Conservation (phyloP, 2,113 vertebrate genomes). For the mouse (Mus musculus) region DNA sequence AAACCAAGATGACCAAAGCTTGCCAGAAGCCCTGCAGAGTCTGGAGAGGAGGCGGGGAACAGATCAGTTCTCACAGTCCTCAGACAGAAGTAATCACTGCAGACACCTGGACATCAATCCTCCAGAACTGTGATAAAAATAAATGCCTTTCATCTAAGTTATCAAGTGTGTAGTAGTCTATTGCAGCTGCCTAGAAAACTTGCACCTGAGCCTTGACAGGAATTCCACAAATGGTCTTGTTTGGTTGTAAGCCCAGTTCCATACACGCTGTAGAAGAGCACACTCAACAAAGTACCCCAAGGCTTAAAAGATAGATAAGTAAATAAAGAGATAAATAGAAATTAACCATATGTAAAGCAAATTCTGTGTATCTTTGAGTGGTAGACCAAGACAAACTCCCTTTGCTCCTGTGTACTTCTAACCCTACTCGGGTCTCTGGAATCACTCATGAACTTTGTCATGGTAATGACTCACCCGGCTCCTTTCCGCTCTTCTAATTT, state of each 20-base stretch:
- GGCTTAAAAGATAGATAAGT: not conserved
- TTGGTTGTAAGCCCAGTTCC: not conserved
- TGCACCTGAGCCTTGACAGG: not conserved
- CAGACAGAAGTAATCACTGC: not conserved
- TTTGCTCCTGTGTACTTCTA: conserved; percentile 28
- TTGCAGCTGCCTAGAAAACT: not conserved
- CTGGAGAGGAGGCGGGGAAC: not conserved
- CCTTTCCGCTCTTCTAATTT: conserved; percentile 24
- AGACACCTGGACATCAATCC: not conserved
- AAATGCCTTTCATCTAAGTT: not conserved
- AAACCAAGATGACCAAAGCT: not conserved
- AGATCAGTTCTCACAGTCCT: not conserved
- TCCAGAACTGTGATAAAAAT: not conserved
- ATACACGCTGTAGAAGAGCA: not conserved
- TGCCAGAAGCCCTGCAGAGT: not conserved
- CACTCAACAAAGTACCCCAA: not conserved
- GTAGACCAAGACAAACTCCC: not conserved
- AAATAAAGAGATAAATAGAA: too few relatives aligned
- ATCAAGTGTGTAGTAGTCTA: too few relatives aligned
- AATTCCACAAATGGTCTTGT: not conserved
- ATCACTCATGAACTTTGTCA: not conserved
- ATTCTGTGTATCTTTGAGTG: not conserved
- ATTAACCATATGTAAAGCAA: not conserved
- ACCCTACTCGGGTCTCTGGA: not conserved
- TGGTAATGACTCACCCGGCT: conserved; percentile 11